phyloP scores from a whole-genome alignment of 2,797 vertebrate genomes.

The Arnoldichthys spilopterus region DNA sequence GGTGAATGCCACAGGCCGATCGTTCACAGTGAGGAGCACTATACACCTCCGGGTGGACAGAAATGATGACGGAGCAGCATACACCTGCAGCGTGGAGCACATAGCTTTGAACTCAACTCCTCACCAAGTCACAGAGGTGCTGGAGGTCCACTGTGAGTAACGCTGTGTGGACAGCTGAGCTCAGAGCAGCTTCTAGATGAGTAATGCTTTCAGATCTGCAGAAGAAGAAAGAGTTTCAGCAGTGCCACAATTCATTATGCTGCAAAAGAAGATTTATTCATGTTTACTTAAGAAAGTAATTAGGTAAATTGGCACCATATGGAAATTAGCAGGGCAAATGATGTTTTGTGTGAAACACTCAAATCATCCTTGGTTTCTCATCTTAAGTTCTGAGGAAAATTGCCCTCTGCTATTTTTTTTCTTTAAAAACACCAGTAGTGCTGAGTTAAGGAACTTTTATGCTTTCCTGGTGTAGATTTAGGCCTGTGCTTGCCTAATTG shows the following conservation, averaged over 20 bases:
- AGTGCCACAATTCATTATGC: background rate
- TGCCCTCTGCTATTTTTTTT: background rate
- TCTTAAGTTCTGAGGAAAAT: background rate
- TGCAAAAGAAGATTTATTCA: conserved; percentile 28
- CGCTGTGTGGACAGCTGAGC: background rate
- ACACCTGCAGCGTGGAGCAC: conserved; percentile 96
- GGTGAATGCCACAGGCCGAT: conserved; percentile 89
- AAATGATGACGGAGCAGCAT: conserved; percentile 88
- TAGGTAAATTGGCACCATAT: conserved; percentile 1
- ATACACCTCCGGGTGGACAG: conserved; percentile 90
- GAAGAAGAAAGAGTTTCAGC: background rate
- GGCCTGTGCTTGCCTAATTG: background rate
- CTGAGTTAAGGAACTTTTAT: background rate
- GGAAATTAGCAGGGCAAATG: conserved; percentile 17
- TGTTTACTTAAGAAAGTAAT: conserved; percentile 26
- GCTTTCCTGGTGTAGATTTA: background rate
- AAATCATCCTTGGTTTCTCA: background rate
- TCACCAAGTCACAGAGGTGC: conserved; percentile 93
- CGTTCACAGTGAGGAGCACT: conserved; percentile 91
- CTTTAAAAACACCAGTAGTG: background rate
- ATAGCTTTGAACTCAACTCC: conserved; percentile 89
- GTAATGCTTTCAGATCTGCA: background rate
- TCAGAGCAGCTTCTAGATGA: background rate
- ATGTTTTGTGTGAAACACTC: background rate
- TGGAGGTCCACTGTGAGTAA: conserved; percentile 99